Conservation (phyloP, 2,888 invertebrate genomes). For the Branchellion lobata region DNA sequence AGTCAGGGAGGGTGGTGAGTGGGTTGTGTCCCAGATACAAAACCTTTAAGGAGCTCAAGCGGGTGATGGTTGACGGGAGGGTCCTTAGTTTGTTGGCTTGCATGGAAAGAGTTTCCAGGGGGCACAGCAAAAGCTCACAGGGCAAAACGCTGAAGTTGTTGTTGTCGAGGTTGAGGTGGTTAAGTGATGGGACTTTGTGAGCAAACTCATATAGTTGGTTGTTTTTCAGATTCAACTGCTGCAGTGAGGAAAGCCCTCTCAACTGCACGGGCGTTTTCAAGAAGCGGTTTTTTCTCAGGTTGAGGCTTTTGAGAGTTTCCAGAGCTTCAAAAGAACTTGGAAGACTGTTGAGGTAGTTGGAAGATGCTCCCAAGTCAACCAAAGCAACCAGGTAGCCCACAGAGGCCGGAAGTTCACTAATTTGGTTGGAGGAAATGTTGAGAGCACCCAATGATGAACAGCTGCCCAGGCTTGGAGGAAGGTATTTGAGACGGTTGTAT, state of each 20-base stretch:
- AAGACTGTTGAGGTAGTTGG: conserved; percentile 19
- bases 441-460: background rate
- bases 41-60: background rate
- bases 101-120: conserved; percentile 33
- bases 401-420: conserved; percentile 23
- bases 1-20: conserved; percentile 1
- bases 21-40: conserved; percentile 30
- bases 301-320: conserved; percentile 18
- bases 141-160: conserved; percentile 23
- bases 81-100: conserved; percentile 15
- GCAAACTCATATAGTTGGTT: conserved; percentile 15
- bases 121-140: background rate
- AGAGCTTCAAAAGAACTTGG: conserved; percentile 24
- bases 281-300: conserved; percentile 39
- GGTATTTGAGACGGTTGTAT: conserved; percentile 20
- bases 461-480: conserved; percentile 34
- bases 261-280: conserved; percentile 21
- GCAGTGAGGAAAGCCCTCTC: background rate
- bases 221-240: conserved; percentile 38
- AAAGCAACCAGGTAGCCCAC: conserved; percentile 31
- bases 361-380: conserved; percentile 32
- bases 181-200: conserved; percentile 15
- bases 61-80: conserved; percentile 12
- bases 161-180: conserved; percentile 36
- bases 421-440: conserved; percentile 37